Conservation (phyloP, 92 coral and sea anemone species). For the Nematostella vectensis region DNA sequence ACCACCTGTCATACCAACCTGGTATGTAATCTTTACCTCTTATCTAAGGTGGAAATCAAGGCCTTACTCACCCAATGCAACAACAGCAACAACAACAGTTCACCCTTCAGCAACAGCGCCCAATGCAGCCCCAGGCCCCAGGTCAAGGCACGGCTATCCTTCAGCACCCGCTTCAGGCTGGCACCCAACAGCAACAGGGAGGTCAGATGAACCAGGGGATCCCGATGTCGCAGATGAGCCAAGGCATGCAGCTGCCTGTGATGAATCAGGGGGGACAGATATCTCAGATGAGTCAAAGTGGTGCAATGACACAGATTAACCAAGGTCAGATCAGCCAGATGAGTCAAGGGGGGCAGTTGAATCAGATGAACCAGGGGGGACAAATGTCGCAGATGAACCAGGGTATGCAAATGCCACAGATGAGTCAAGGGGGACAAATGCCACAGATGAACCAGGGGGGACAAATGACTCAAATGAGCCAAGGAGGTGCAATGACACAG, state of each 20-base stretch:
- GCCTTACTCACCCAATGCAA: constrained; percentile 19
- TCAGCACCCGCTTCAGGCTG: constrained; percentile 31
- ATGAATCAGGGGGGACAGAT: constrained; percentile 1
- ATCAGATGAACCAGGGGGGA: constrained; percentile 7
- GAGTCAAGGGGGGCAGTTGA: neutral
- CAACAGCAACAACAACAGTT: constrained; percentile 26
- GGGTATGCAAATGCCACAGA: constrained; percentile 11
- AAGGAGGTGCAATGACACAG: constrained; percentile 1
- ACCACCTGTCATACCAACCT: too few species aligned
- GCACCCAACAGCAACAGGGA: constrained; percentile 19
- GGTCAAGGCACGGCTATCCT: constrained; percentile 41
- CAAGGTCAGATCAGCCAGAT: neutral
- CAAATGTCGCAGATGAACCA: constrained; percentile 1
- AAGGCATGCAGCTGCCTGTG: neutral
- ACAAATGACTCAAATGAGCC: neutral
- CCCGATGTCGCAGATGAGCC: neutral
- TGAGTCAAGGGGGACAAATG: constrained; percentile 9
- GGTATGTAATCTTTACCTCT: too few species aligned
- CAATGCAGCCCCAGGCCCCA: constrained; percentile 63
- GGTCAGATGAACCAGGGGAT: constrained; percentile 5
- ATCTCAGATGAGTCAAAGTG: constrained; percentile 14
- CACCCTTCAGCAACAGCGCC: constrained; percentile 41
- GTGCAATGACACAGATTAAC: neutral
- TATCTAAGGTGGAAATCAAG: too few species aligned
- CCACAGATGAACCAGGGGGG: neutral